These are phyloP conservation scores for Trimorus sp. DNA, from an alignment of 2,888 invertebrate species.

Conservation along the genomic window DNA sequence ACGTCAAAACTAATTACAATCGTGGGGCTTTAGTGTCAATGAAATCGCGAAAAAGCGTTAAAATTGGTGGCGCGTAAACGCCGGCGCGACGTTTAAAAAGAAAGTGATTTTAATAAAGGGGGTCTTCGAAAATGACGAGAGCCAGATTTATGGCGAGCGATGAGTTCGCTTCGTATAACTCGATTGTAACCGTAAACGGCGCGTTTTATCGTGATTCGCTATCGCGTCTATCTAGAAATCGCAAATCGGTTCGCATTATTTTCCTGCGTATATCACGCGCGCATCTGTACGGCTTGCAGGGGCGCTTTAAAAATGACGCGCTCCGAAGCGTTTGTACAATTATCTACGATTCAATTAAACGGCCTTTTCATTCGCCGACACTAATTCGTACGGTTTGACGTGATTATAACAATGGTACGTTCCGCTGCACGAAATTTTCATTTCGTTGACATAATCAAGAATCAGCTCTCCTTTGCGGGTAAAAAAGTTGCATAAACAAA, in stretches of 20 bases:
- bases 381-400: too few species aligned
- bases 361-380: too few species aligned
- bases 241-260: constrained; percentile 59
- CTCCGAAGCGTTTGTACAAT: not conserved
- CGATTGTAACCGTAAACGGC: constrained; percentile 65
- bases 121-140: constrained; percentile 61
- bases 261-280: constrained; percentile 10
- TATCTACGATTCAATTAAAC: too few species aligned
- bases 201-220: constrained; percentile 64
- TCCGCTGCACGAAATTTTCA: too few species aligned
- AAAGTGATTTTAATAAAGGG: constrained; percentile 65
- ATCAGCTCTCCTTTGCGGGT: too few species aligned
- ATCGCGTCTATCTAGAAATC: constrained; percentile 61
- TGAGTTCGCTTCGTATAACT: constrained; percentile 65
- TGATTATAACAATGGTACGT: too few species aligned
- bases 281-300: constrained; percentile 22
- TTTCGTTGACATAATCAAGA: too few species aligned
- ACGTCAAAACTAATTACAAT: constrained; percentile 64
- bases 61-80: constrained; percentile 54
- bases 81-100: constrained; percentile 33
- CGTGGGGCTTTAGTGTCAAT: constrained; percentile 47
- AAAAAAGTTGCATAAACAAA: too few species aligned
- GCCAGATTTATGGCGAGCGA: constrained; percentile 61
- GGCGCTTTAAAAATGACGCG: not conserved
- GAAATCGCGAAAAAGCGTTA: constrained; percentile 44